These are phyloP conservation scores for Albula glossodonta DNA, from an alignment of 2,113 vertebrate genomes.

Conservation along the genomic window DNA sequence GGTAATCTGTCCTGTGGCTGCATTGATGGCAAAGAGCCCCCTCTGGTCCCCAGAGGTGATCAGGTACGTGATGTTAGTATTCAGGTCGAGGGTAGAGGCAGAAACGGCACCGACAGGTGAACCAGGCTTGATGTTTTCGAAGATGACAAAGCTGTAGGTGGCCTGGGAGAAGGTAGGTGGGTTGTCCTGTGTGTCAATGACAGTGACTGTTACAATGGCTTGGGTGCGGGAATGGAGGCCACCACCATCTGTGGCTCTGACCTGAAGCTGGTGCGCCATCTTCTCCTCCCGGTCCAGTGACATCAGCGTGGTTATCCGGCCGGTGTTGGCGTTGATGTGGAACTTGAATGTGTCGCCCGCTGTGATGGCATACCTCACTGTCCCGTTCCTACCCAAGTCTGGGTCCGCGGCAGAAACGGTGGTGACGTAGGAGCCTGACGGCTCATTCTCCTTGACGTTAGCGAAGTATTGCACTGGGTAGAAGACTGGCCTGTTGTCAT, in stretches of 20 bases:
- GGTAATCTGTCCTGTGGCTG: slow-evolving; percentile 78
- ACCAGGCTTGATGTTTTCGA: slow-evolving; percentile 87
- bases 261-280: slow-evolving; percentile 88
- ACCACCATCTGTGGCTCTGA: slow-evolving; percentile 86
- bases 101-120: slow-evolving; percentile 87
- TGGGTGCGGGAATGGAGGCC: slow-evolving; percentile 81
- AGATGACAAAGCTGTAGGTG: slow-evolving; percentile 92
- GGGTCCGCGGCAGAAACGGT: slow-evolving; percentile 87
- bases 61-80: slow-evolving; percentile 92
- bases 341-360: slow-evolving; percentile 88
- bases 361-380: slow-evolving; percentile 85
- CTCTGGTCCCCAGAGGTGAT: slow-evolving; percentile 91
- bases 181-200: slow-evolving; percentile 93
- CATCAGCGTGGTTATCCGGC: slow-evolving; percentile 83
- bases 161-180: slow-evolving; percentile 88
- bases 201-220: slow-evolving; percentile 91
- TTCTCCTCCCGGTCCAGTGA: slow-evolving; percentile 91
- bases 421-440: slow-evolving; percentile 81
- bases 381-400: slow-evolving; percentile 87
- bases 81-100: slow-evolving; percentile 88
- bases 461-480: slow-evolving; percentile 96
- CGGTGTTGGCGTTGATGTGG: slow-evolving; percentile 82
- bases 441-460: slow-evolving; percentile 93
- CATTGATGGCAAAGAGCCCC: slow-evolving; percentile 82
- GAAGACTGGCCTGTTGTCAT: slow-evolving; percentile 94